Base-by-base conservation (phyloP, 2,797 vertebrate species). In the Sparus aurata region DNA sequence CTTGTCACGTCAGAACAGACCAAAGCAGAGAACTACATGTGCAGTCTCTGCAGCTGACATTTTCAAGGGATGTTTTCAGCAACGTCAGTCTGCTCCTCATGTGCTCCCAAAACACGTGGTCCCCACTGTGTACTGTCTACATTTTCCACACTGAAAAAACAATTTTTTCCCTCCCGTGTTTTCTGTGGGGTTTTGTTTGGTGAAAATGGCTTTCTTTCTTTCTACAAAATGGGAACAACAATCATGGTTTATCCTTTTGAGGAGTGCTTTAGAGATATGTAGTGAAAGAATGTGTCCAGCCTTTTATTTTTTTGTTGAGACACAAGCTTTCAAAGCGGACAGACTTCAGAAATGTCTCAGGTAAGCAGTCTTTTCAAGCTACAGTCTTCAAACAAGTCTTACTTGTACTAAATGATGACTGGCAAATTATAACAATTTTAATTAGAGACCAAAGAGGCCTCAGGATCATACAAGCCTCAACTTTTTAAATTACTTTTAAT, bases 161-260 rank as follows among this genome's bases (percentile, higher is more conserved):
- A 60, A 70, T 75, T 58, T 65, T 3, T 13, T 15, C 23, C 43
- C 30, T 54, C 12, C n/a, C 9, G 0, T 45, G 38, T 12, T 73
- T 66, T 66, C 17, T 47, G 58, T 9, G 2, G 47, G 47, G 41
- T 74, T 78, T 77, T 75, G 69, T 87, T 62, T 57, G 65, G 54
- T 45, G 23, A 58, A 78, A 83, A 66, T 27, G 27, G 30, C 27
- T 75, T 22, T 22, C 10, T 27, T 17, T 59, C n/a, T 68, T 52
- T 63, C 57, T 52, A 34, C 22, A 69, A 73, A 76, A 79, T 30
- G 17, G 52, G 41, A 74, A 62, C 66, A 77, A 71, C 38, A 66
- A 43, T 49, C 70, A 69, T 38, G 59, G 41, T 58, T 81, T 59
- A 50, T 74, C 53, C 58, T 82, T 41, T 65, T 20, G 59, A 67